These are phyloP conservation scores for Paragorgia papillata DNA, from an alignment of 92 coral and sea anemone species.

Conservation along the genomic window DNA sequence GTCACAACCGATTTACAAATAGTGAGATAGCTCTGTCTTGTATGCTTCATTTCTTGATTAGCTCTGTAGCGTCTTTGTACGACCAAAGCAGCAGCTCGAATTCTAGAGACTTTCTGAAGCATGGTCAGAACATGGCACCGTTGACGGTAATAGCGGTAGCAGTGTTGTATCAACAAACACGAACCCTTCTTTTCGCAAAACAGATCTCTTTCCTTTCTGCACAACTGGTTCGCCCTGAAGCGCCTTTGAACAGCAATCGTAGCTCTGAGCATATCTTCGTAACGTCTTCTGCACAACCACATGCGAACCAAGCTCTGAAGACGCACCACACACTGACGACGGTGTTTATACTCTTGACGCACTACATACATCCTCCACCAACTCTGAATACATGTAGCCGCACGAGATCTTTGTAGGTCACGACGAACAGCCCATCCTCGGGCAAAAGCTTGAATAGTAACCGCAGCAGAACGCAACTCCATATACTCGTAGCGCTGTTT, in stretches of 20 bases:
- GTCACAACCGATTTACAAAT: slow-evolving; percentile 70
- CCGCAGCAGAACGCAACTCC: slow-evolving; percentile 42
- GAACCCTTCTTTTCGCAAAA: slow-evolving; percentile 57
- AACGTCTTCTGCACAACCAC: slow-evolving; percentile 47
- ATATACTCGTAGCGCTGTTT: slow-evolving; percentile 54
- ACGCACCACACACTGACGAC: slow-evolving; percentile 40
- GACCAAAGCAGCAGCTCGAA: slow-evolving; percentile 67
- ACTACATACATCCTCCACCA: slow-evolving; percentile 65
- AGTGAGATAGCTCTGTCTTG: slow-evolving; percentile 54
- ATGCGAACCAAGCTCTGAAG: slow-evolving; percentile 69
- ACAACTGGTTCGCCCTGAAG: slow-evolving; percentile 62
- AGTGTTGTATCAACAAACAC: slow-evolving; percentile 69
- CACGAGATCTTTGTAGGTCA: slow-evolving; percentile 46
- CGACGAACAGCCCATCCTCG: slow-evolving; percentile 66
- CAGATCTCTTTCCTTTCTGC: slow-evolving; percentile 54
- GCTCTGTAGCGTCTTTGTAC: slow-evolving; percentile 80
- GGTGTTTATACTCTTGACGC: slow-evolving; percentile 51
- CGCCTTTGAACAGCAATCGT: slow-evolving; percentile 59
- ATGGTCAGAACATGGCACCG: slow-evolving; percentile 61
- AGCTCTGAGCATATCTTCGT: slow-evolving; percentile 50
- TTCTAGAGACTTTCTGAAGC: slow-evolving; percentile 43
- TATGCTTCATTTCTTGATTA: slow-evolving; percentile 57
- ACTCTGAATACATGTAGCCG: slow-evolving; percentile 71
- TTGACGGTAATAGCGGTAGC: slow-evolving; percentile 62
- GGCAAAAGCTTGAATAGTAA: slow-evolving; percentile 54